Evolutionary conservation across 2,888 invertebrate genomes (phyloP), one percentile per base, ranked within the genome.

Genomic region (Craniophora ligustri): DNA sequence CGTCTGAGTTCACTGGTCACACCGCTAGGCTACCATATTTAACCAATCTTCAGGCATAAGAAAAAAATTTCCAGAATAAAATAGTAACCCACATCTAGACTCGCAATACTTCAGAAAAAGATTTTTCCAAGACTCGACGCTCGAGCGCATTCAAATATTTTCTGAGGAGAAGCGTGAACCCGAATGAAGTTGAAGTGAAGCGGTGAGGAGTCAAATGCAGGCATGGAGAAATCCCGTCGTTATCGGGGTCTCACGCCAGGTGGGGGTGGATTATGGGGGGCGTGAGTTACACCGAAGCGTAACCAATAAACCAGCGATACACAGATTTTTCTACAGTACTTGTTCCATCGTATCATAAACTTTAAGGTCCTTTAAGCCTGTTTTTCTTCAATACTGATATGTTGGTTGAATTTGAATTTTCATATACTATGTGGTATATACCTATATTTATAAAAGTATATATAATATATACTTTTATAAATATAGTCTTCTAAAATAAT

Each of bases 101-200:
- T 15, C 31, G 40, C 61, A 55, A 67, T 55, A 60, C 51, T 55
- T 38, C 35, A 48, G 18, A 49, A 41, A 59, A 55, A 51, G 63
- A 57, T 69, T 69, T 69, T 54, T 47, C 57, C 35, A 32, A 36
- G 40, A 48, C 64, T 59, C 32, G 45, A 60, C 63, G 48, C 57
- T 67, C 48, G 42, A 65, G 45, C 68, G 68, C 65, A 71, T 71
- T 62, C 71, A 71, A 71, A 71, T 71, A 71, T 71, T 71, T 70
- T 61, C 47, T 45, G 50, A 57, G 60, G 60, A 63, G 31, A 48
- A 42, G 66, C 42, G 51, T 65, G 67, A 45, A 56, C 53, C 39
- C 67, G 51, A 60, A 59, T 34, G 64, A 44, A 67, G 60, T 40
- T 49, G 54, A 47, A 48, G 56, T 49, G 61, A 56, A 71, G 70